Percentiles rank a stretch among this genome's conserved stretches.
These are phyloP conservation scores for Cataglyphis rosenhaueri DNA, from an alignment of 2,888 invertebrate genomes.

Conservation along the genomic window DNA sequence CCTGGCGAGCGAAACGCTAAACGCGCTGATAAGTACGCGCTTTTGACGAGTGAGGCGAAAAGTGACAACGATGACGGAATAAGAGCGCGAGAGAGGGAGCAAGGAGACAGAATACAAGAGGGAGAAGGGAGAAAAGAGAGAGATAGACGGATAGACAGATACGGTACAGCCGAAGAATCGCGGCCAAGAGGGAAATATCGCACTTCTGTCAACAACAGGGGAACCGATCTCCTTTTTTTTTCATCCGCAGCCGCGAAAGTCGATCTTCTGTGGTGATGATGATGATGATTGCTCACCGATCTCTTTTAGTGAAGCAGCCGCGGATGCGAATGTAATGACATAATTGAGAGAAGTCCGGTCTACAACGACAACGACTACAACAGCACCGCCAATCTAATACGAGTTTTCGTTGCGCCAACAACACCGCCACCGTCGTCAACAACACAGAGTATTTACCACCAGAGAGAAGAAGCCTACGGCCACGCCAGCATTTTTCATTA, in stretches of 20 bases:
- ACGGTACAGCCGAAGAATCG: constrained; percentile 12
- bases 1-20: neutral
- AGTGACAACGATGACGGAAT: constrained; percentile 17
- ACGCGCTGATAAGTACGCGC: constrained; percentile 46
- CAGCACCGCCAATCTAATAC: neutral
- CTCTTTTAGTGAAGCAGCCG: neutral
- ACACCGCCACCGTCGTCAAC: neutral
- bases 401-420: constrained; percentile 11
- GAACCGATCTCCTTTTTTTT: neutral
- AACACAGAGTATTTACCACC: constrained; percentile 1
- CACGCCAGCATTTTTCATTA: constrained; percentile 1
- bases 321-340: constrained; percentile 26
- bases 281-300: neutral
- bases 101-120: neutral
- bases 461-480: neutral
- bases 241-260: neutral
- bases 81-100: neutral
- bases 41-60: constrained; percentile 33
- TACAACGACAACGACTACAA: neutral
- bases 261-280: neutral
- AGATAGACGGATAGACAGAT: neutral
- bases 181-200: neutral
- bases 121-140: neutral
- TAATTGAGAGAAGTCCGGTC: constrained; percentile 20
- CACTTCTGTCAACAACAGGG: constrained; percentile 26